Conservation (phyloP, 2,113 vertebrate genomes). For the Leptobrachium ailaonicum region DNA sequence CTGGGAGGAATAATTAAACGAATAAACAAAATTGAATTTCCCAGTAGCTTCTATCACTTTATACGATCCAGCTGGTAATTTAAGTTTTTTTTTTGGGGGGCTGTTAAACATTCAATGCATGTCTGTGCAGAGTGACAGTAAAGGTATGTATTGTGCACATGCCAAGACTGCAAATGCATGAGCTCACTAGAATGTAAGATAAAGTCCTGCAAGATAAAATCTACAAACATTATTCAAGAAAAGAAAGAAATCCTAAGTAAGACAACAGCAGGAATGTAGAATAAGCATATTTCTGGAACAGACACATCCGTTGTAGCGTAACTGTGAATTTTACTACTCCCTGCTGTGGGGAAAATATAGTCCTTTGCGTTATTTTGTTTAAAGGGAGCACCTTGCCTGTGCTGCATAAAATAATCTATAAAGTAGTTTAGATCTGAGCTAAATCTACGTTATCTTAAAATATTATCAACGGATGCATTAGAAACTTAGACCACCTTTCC, state of each 20-base stretch:
- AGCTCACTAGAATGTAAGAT: slow-evolving; percentile 16
- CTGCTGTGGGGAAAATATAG: slow-evolving; percentile 17
- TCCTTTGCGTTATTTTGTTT: not conserved
- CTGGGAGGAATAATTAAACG: too few relatives aligned
- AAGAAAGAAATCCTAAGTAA: slow-evolving; percentile 1
- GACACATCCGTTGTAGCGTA: slow-evolving; percentile 13
- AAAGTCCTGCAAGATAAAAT: not conserved
- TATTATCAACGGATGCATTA: too few relatives aligned
- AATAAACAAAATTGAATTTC: too few relatives aligned
- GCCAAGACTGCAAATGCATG: slow-evolving; percentile 9
- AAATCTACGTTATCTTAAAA: too few relatives aligned
- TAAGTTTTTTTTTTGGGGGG: too few relatives aligned
- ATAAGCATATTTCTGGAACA: not conserved
- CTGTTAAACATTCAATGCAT: not conserved
- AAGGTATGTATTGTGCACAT: slow-evolving; percentile 14
- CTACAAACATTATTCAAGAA: slow-evolving; percentile 10
- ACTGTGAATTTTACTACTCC: slow-evolving; percentile 20
- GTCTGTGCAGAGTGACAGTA: not conserved
- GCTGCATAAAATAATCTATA: too few relatives aligned
- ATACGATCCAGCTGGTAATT: too few relatives aligned
- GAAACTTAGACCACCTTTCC: too few relatives aligned
- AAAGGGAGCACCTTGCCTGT: not conserved
- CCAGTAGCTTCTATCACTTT: too few relatives aligned
- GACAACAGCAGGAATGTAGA: slow-evolving; percentile 8
- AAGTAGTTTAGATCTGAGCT: too few relatives aligned